These are phyloP conservation scores for Ophion slaviceki DNA, from an alignment of 2,888 invertebrate genomes.

Conservation along the genomic window DNA sequence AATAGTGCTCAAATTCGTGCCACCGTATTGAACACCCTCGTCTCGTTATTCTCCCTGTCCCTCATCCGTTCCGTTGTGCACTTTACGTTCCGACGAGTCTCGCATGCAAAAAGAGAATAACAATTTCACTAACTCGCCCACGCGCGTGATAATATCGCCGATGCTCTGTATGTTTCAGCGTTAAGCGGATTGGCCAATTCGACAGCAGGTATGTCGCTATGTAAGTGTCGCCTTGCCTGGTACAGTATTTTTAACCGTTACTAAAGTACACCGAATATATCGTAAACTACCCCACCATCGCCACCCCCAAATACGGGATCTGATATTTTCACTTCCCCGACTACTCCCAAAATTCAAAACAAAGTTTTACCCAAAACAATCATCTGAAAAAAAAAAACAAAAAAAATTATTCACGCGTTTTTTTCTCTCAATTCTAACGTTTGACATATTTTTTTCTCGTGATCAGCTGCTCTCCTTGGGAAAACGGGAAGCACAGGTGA, in stretches of 20 bases:
- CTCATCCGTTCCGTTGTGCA: constrained; percentile 23
- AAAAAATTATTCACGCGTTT: constrained; percentile 56
- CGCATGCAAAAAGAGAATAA: constrained; percentile 28
- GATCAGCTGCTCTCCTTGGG: constrained; percentile 82
- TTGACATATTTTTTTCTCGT: constrained; percentile 62
- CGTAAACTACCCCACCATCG: constrained; percentile 33
- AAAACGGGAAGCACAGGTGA: constrained; percentile 83
- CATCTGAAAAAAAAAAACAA: constrained; percentile 20
- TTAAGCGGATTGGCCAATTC: constrained; percentile 84
- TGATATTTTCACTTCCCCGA: background rate
- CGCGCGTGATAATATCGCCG: constrained; percentile 75
- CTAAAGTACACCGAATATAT: constrained; percentile 78
- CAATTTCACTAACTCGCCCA: constrained; percentile 68
- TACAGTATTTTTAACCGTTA: constrained; percentile 82
- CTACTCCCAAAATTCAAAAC: background rate
- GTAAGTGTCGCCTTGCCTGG: constrained; percentile 84
- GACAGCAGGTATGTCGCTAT: constrained; percentile 84
- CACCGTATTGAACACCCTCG: background rate
- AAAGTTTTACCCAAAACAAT: constrained; percentile 13
- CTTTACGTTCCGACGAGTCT: constrained; percentile 7
- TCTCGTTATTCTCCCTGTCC: constrained; percentile 11
- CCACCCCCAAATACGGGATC: background rate
- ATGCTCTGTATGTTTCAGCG: constrained; percentile 83
- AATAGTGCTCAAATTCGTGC: too few relatives aligned
- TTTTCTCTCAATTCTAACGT: constrained; percentile 52